Base-by-base conservation (phyloP, 2,797 vertebrate genomes). In the Acanthiza pusilla region DNA sequence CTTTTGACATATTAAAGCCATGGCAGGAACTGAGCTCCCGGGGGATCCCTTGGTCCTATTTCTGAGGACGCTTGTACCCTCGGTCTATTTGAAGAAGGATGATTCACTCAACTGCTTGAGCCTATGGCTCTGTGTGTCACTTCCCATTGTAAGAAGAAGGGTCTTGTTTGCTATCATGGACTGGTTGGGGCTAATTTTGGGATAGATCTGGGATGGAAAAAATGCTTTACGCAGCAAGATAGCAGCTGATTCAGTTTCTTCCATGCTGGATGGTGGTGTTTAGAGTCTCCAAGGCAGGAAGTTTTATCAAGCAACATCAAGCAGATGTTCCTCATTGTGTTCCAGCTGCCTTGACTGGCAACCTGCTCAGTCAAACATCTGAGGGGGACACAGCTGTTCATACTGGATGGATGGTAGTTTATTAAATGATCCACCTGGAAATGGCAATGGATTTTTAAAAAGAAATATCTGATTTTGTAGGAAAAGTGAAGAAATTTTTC, bases 1-100 rank as follows among this genome's bases (percentile, higher is more conserved):
- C 90, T 90, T 82, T 90, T 94, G 94, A 78, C 92, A 93, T 93
- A 91, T 73, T 93, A 93, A 96, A 93, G 89, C 58, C 85, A 85
- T 27, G 71, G 74, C 85, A 96, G 91, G 90, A 95, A 89, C 80
- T 67, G 63, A 79, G 62, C 27, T 95, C 94, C 88, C 94, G 30
- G 42, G 92, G 84, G 91, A 94, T 90, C 86, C 57, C 48, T 16
- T 61, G 87, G 72, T 85, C 88, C 91, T 91, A 47, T 85, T 95
- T 89, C 74, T 92, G 91, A 51, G 75, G 73, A 88, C 7, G 17
- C 63, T 82, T 92, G 34, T 94, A 77, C 65, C 73, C 75, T 78
- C 63, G 65, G 58, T 94, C 81, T 92, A 67, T 95, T 94, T 95
- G 93, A 88, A 93, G 89, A 70, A 65, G 36, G 75, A 72, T 93